A percentile compares a stretch with the other conserved stretches of the same genome.
phyloP scores from a whole-genome alignment of 2,888 invertebrate genomes.

The Ellobium chinense region DNA sequence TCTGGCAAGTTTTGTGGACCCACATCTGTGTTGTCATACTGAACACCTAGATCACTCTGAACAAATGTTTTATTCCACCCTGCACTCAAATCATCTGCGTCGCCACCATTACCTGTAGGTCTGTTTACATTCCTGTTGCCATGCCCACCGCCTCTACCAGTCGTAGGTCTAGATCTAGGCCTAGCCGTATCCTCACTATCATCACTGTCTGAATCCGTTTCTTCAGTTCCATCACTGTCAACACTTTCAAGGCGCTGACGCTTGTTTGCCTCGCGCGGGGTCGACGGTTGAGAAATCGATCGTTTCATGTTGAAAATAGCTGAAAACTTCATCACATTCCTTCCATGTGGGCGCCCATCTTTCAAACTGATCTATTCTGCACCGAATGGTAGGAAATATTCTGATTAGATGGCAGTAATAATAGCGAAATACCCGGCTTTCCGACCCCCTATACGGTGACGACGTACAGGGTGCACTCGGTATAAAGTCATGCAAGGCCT shows the following conservation, averaged over 20 bases:
- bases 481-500: neutral
- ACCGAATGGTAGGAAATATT: neutral
- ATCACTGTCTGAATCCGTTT: neutral
- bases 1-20: too few species aligned
- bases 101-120: too few species aligned
- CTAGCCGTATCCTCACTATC: neutral
- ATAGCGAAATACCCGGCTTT: neutral
- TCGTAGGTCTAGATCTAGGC: neutral
- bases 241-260: neutral
- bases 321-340: neutral
- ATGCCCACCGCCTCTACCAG: neutral
- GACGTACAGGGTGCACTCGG: neutral
- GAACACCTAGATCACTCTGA: too few species aligned
- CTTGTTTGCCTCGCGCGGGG: neutral
- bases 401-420: neutral
- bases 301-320: neutral
- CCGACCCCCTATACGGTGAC: neutral
- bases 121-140: too few species aligned
- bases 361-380: neutral
- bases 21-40: too few species aligned
- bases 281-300: neutral
- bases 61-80: too few species aligned
- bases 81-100: too few species aligned
- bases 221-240: neutral
- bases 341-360: neutral